These are phyloP conservation scores for Nautilus pompilius DNA, from an alignment of 1,140 invertebrate genomes.

Conservation along the genomic window DNA sequence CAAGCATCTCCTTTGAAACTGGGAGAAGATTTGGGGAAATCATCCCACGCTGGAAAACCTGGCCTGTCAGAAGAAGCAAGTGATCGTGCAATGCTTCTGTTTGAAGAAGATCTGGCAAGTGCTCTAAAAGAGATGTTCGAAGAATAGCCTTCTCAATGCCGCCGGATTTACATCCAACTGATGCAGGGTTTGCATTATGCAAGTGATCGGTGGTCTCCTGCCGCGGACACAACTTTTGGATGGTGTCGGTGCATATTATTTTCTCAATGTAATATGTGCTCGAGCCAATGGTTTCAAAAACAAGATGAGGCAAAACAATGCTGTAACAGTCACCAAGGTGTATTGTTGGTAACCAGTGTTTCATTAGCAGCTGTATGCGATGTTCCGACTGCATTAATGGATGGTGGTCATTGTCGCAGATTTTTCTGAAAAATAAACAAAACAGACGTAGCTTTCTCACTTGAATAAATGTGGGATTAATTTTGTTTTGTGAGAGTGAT, in stretches of 20 bases:
- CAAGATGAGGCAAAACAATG: no score
- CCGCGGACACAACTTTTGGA: no score
- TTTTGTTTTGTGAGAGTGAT: no score
- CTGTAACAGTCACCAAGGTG: no score
- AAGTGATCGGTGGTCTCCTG: constrained; percentile 2
- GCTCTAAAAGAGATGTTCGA: constrained; percentile 8
- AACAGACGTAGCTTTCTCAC: background rate
- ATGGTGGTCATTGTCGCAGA: constrained; percentile 11
- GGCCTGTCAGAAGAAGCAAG: background rate
- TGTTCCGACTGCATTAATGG: constrained; percentile 7
- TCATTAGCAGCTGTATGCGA: no score
- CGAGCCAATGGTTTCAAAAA: no score
- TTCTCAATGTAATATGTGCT: no score
- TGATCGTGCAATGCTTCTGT: background rate
- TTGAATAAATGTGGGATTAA: background rate
- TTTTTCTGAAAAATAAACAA: constrained; percentile 15
- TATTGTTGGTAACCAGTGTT: no score
- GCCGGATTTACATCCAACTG: background rate
- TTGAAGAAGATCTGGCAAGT: background rate
- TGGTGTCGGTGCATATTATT: no score
- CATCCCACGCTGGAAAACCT: constrained; percentile 4
- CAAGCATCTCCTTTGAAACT: constrained; percentile 7
- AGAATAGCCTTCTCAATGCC: background rate
- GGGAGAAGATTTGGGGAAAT: background rate
- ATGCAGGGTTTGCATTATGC: background rate